A percentile compares a stretch with the other conserved stretches of the same genome.
These are phyloP conservation scores for Mastacembelus armatus DNA, from an alignment of 2,797 vertebrate species.

Conservation along the genomic window DNA sequence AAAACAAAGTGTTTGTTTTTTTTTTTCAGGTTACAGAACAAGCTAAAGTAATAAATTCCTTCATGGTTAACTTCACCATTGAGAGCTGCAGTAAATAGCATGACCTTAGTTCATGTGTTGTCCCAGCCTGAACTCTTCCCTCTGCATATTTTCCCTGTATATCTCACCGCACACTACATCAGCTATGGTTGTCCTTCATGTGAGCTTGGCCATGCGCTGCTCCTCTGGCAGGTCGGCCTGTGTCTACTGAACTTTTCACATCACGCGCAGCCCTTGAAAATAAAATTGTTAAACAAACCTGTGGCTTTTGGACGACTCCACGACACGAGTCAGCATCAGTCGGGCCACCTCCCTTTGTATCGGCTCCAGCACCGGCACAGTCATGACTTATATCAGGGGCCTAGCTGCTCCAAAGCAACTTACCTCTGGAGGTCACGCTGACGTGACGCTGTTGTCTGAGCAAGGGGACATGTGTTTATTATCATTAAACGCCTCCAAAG, in stretches of 20 bases:
- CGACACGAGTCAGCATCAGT: slow-evolving; percentile 38
- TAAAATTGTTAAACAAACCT: slow-evolving; percentile 59
- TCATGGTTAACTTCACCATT: not conserved
- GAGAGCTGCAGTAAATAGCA: not conserved
- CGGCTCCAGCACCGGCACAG: slow-evolving; percentile 31
- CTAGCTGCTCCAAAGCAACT: slow-evolving; percentile 28
- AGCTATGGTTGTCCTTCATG: slow-evolving; percentile 53
- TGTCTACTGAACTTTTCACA: slow-evolving; percentile 75
- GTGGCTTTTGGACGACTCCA: slow-evolving; percentile 54
- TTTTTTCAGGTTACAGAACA: too few species aligned
- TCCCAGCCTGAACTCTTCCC: slow-evolving; percentile 56
- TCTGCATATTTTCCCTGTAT: slow-evolving; percentile 55
- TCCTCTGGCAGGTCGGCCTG: slow-evolving; percentile 52
- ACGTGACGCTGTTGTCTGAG: slow-evolving; percentile 63
- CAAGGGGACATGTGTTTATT: slow-evolving; percentile 78
- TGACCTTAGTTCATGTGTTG: slow-evolving; percentile 26
- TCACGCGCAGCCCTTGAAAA: slow-evolving; percentile 36
- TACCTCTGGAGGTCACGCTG: slow-evolving; percentile 58
- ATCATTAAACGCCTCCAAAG: slow-evolving; percentile 66
- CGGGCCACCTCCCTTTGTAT: slow-evolving; percentile 33
- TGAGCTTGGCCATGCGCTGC: slow-evolving; percentile 58
- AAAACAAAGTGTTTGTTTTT: too few species aligned
- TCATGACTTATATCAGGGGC: slow-evolving; percentile 48
- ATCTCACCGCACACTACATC: slow-evolving; percentile 51
- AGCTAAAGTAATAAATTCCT: not conserved